These are phyloP conservation scores for Heliconius erato DNA, from an alignment of 2,888 invertebrate genomes.

Conservation along the genomic window DNA sequence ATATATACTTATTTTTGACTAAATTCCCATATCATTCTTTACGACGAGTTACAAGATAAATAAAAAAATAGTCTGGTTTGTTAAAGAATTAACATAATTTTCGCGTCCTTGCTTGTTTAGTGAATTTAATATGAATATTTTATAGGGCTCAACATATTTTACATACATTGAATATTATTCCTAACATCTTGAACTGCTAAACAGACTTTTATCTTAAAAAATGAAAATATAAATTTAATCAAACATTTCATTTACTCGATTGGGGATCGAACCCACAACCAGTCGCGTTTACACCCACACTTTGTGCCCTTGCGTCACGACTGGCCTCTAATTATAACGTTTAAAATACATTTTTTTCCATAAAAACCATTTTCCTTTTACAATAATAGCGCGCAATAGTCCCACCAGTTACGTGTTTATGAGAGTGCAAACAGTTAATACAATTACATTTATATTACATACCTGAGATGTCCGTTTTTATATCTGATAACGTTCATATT, in stretches of 20 bases:
- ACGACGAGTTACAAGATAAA: constrained; percentile 71
- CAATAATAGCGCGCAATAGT: constrained; percentile 13
- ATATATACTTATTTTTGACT: constrained; percentile 76
- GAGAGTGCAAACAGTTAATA: constrained; percentile 43
- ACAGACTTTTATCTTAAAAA: no score
- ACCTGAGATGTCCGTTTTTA: constrained; percentile 75
- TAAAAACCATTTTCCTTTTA: neutral
- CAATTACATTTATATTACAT: constrained; percentile 44
- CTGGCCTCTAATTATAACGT: no score
- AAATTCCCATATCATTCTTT: constrained; percentile 68
- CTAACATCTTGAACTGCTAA: neutral
- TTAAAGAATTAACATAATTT: constrained; percentile 64
- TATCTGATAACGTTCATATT: constrained; percentile 78
- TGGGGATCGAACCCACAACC: no score
- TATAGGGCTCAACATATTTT: neutral
- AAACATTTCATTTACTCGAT: no score
- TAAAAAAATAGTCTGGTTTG: constrained; percentile 68
- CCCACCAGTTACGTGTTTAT: constrained; percentile 28
- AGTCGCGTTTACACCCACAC: no score
- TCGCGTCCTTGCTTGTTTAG: constrained; percentile 53
- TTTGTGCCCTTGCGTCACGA: no score
- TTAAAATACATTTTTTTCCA: neutral
- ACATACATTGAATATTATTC: no score
- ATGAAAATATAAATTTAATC: no score
- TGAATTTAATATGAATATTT: constrained; percentile 42